Evolutionary conservation across 2,797 vertebrate genomes (phyloP).

Genomic region (Gymnodraco acuticeps): DNA sequence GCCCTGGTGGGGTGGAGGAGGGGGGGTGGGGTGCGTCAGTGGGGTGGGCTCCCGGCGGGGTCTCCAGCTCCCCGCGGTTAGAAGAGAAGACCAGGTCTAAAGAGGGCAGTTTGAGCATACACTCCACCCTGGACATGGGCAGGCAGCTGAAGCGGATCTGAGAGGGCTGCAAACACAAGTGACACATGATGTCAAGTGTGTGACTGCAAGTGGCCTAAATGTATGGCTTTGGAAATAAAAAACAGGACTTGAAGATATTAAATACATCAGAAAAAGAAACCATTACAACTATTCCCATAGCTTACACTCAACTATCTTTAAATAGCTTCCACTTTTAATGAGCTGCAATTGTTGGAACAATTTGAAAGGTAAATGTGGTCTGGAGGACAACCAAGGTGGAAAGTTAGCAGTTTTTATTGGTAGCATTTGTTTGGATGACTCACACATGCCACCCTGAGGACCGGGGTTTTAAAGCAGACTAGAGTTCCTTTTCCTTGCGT

Average conservation of each 20-base stretch:
- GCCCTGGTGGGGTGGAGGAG: constrained; percentile 81
- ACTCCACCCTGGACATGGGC: constrained; percentile 97
- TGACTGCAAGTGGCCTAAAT: neutral
- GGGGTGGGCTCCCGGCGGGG: constrained; percentile 82
- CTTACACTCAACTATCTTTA: neutral
- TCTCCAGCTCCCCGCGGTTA: constrained; percentile 95
- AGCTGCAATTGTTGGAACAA: neutral
- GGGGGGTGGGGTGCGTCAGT: constrained; percentile 80
- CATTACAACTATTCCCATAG: neutral
- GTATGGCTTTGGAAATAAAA: neutral
- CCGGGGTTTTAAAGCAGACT: no score
- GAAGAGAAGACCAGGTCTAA: constrained; percentile 98
- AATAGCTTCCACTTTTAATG: constrained; percentile 1
- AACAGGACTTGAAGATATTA: neutral
- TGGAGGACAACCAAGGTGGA: neutral
- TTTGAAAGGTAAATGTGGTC: neutral
- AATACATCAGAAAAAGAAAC: neutral
- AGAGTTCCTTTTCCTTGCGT: no score
- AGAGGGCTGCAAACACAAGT: constrained; percentile 88
- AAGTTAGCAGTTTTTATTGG: neutral
- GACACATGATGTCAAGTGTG: neutral
- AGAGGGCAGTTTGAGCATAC: constrained; percentile 97
- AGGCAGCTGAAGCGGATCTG: constrained; percentile 99
- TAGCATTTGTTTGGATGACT: no score
- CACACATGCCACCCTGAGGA: no score